Percentiles rank a stretch among this genome's conserved stretches.
Evolutionary conservation across 2,797 vertebrate species (phyloP).

Genomic region (Okamejei kenojei): DNA sequence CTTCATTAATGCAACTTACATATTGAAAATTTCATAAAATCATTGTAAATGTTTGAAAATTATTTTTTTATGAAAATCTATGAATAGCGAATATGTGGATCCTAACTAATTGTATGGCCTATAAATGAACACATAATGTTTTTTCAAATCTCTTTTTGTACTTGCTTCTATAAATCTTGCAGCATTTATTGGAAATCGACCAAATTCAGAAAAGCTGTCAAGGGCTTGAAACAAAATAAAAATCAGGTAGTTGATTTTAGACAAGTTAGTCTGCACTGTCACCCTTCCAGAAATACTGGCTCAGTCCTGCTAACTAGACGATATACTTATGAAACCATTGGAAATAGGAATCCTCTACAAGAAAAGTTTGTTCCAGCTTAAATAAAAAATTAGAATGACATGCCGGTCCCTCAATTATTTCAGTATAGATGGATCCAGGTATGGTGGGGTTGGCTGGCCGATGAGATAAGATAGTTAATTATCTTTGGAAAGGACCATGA

Average conservation of each 20-base stretch:
- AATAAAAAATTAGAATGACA: background rate
- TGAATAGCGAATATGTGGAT: background rate
- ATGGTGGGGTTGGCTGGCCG: no score
- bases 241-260: background rate
- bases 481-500: background rate
- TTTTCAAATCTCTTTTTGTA: background rate
- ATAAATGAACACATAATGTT: background rate
- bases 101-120: background rate
- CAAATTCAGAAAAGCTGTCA: background rate
- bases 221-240: background rate
- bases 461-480: background rate
- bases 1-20: background rate
- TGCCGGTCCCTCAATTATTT: no score
- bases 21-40: background rate
- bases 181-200: background rate
- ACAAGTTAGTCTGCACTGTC: background rate
- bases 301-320: background rate
- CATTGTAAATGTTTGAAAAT: background rate
- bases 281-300: background rate
- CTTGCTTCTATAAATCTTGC: background rate
- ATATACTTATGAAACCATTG: background rate
- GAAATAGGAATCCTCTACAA: background rate
- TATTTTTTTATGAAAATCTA: background rate
- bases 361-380: background rate
- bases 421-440: no score